Evolutionary conservation across 1,140 invertebrate species (phyloP), one percentile per base, ranked within the genome.

Genomic region (Coptotermes formosanus): DNA sequence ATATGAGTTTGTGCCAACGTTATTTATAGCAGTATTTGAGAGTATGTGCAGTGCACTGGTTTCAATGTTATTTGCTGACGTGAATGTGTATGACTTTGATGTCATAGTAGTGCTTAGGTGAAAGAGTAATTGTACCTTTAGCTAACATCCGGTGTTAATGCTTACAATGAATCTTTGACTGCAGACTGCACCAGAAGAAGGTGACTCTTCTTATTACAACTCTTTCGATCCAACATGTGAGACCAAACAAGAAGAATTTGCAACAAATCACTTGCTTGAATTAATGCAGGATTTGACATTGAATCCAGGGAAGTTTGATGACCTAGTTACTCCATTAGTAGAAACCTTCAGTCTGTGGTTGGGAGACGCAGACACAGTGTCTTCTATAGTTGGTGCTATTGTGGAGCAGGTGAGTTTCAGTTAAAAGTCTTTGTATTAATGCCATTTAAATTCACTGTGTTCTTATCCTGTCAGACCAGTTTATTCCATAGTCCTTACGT

Each of bases 231-330:
- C 25, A 75, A 30, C 64, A 30, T n/a, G 2, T 75, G 25, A 75
- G 7, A 75, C 25, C 14, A 75, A 9, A 75, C 25, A 25, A 75
- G 64, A 75, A 75, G 25, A 30, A 30, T 0, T 75, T 30, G 7
- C 64, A 75, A 75, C 64, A 75, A 30, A 75, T 75, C 64, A 75
- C 64, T 25, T 75, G 25, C n/a, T 75, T n/a, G 64, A 30, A 75
- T 25, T 75, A 75, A 75, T 75, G 64, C 64, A 75, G n/a, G n/a
- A 75, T 75, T 75, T 75, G 64, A 75, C 64, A 75, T 11, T 75
- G 9, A n/a, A 75, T 75, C 64, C 64, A 75, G 64, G 64, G 64
- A 75, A n/a, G 14, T 75, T 75, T 75, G 64, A 75, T 30, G 64
- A 11, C 14, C 14, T 75, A 30, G n/a, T 75, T 30, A 75, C 64